phyloP scores from a whole-genome alignment of 2,888 invertebrate genomes.

The Acleris cristana region DNA sequence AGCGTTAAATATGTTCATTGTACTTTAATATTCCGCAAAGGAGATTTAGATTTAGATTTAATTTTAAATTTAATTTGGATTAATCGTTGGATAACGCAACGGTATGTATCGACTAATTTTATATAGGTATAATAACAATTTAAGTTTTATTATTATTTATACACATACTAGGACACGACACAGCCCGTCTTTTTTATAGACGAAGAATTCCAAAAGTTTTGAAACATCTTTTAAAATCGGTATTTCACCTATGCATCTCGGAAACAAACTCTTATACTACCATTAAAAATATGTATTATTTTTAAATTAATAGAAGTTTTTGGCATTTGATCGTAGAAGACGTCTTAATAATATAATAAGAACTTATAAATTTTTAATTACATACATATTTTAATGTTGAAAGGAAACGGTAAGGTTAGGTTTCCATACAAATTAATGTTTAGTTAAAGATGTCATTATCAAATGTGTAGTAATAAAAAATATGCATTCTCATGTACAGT shows the following conservation, averaged over 20 bases:
- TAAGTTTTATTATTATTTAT: constrained; percentile 38
- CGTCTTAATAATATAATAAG: constrained; percentile 23
- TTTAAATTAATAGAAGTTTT: constrained; percentile 34
- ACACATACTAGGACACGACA: constrained; percentile 66
- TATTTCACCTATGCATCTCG: constrained; percentile 75
- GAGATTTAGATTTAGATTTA: constrained; percentile 20
- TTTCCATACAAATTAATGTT: not conserved
- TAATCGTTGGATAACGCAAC: constrained; percentile 28
- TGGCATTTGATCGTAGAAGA: constrained; percentile 34
- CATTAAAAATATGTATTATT: constrained; percentile 32
- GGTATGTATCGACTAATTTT: constrained; percentile 42
- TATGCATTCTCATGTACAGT: too few species aligned
- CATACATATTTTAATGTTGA: not conserved
- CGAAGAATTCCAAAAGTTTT: constrained; percentile 41
- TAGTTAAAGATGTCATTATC: not conserved
- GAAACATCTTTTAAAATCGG: constrained; percentile 53
- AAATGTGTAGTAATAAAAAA: too few species aligned
- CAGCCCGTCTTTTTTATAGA: constrained; percentile 56
- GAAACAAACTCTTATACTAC: constrained; percentile 38
- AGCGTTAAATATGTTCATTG: constrained; percentile 56
- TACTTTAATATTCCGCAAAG: constrained; percentile 47
- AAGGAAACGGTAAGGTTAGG: not conserved
- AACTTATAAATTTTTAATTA: constrained; percentile 17
- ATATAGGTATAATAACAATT: constrained; percentile 43
- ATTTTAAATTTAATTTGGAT: constrained; percentile 19